phyloP scores from a whole-genome alignment of 2,113 vertebrate genomes.

The Leucopternis melanops region DNA sequence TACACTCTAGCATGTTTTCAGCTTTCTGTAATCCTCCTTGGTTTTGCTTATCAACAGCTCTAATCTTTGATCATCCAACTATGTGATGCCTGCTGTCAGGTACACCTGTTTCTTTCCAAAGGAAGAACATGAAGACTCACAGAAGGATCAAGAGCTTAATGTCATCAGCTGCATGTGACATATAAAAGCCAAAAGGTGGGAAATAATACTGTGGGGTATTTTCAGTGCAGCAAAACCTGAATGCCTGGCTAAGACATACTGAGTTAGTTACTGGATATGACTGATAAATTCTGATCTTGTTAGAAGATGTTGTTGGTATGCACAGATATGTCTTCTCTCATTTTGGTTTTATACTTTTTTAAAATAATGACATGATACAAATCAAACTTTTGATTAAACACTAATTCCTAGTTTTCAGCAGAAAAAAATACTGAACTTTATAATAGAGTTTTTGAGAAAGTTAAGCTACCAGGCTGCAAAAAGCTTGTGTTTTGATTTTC shows the following conservation, averaged over 20 bases:
- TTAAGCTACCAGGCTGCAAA: background rate
- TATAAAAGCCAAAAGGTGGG: background rate
- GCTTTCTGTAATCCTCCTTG: background rate
- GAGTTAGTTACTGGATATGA: background rate
- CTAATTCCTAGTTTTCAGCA: background rate
- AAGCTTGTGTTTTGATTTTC: background rate
- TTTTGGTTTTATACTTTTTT: background rate
- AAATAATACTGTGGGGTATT: background rate
- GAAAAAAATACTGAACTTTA: background rate
- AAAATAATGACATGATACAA: background rate
- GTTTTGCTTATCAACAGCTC: background rate
- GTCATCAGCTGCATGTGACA: background rate
- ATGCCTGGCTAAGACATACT: background rate
- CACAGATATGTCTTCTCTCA: background rate
- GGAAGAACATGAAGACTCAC: background rate
- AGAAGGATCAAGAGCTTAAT: background rate
- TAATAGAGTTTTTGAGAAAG: background rate
- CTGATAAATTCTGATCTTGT: background rate
- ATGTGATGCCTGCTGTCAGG: background rate
- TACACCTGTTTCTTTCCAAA: background rate
- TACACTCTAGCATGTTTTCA: background rate
- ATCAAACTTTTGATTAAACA: background rate
- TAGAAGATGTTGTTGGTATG: background rate
- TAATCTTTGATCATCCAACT: background rate
- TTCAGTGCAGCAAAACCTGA: background rate